Base-by-base conservation (phyloP, 2,888 invertebrate species). In the Hemaris fuciformis region DNA sequence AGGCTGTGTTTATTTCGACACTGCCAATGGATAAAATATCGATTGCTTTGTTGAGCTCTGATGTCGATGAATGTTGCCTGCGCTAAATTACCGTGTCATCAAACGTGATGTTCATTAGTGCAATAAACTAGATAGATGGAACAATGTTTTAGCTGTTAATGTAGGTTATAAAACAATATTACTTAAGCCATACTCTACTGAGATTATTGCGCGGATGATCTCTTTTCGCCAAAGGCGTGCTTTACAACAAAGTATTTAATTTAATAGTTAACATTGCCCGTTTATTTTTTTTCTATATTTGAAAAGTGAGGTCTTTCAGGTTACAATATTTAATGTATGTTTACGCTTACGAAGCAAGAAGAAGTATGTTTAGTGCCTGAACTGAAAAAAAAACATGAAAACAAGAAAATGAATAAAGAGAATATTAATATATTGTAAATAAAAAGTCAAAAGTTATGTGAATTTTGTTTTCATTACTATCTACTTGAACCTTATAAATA, bases 371-470 rank as follows among this genome's bases (percentile, higher is more conserved):
- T 84, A 83, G 88, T 89, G 91, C 88, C 89, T 89, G 87, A 84
- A 85, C 79, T 83, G 81, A 88, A 79, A 75, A 85, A 83, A 78
- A 53, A 53, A 53, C 53, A 31, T 4, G 53, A 53, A 53, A 80
- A 79, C 59, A 77, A 70, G 75, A 83, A 80, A 78, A 81, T 77
- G 79, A 75, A 77, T 76, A 85, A 81, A 90, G 87, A 90, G 85
- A 85, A 90, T 89, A 91, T 88, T 88, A 91, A 89, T 91, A 91
- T 92, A 90, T 91, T 91, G 91, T 91, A 91, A 91, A 91, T 90
- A 91, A 91, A 88, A 84, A 80, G 77, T 84, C 74, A 79, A 83
- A 80, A 82, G 70, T 80, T 77, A 79, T 78, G 76, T 75, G 71
- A 66, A 66, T 58, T 45, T 66, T 67, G 60, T 62, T 77, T 76